Evolutionary conservation across 2,888 invertebrate genomes (phyloP), one percentile per base, ranked within the genome.

Genomic region (Metalampra italica): DNA sequence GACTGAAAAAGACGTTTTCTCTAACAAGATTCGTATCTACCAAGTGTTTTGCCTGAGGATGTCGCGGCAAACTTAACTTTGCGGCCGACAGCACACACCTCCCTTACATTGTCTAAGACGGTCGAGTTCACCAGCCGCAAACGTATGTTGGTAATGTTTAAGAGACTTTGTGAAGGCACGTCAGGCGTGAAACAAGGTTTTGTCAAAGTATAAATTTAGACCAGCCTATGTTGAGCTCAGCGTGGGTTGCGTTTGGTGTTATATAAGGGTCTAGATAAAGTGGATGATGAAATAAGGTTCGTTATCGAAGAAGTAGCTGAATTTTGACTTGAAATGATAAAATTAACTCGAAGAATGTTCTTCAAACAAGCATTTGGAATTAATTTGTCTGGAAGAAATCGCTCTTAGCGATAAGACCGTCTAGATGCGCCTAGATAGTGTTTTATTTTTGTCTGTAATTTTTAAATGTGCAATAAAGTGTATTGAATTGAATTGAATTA

Each of bases 1-100:
- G 73, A 75, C 88, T 88, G 88, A 84, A 87, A 88, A 88, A 88
- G 88, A 88, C 88, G 76, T 86, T 83, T 86, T 80, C 82, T 80
- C 83, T 85, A 86, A 78, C 82, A 86, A 86, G 88, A 88, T 87
- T 83, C 76, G 80, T 81, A 87, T 86, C 86, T 80, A 60, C 49
- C 68, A 73, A 82, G 77, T 80, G 76, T 83, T 82, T 82, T 80
- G 83, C 87, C 82, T 71, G 71, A 78, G 82, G 82, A 79, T 59
- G 56, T 66, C 32, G 32, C 48, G 22, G 49, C 78, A 54, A 74
- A 67, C 51, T 62, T 70, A 59, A 9, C 0, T 47, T 41, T 59
- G 41, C 47, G 0, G n/a, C 37, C 29, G 32, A 51, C 11, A 1
- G 22, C 7, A 5, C 15, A 3, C 30, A 47, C 38, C 13, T 45